Base-by-base conservation (phyloP, 1,140 invertebrate genomes). In the Apis laboriosa region DNA sequence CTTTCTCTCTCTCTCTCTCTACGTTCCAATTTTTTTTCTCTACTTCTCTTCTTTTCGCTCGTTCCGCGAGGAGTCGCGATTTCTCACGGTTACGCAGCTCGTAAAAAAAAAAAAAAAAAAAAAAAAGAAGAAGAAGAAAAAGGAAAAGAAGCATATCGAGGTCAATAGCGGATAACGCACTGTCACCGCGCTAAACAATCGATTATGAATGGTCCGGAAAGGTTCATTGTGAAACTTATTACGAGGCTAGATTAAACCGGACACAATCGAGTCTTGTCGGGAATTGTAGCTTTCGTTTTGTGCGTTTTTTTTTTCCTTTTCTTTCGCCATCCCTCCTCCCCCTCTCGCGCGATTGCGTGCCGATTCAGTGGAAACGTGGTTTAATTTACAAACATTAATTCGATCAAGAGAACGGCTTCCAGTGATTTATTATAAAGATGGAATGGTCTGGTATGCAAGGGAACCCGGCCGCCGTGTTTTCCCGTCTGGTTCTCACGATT, bases 401-500 rank as follows among this genome's bases (percentile, higher is more conserved):
- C 75, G 43, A 83, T 81, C 80, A 51, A 43, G 76, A 43, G 75
- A 70, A 9, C 24, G 56, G 80, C 49, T 24, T 51, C 49, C 17
- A 56, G 75, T 70, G 67, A 77, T 77, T 72, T 64, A 28, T 83
- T 78, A 56, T 78, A 82, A 82, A 82, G 80, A 55, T 67, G 73
- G 56, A 15, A 66, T 34, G 80, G 49, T 53, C 55, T 68, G 80
- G 76, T 80, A 87, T 70, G 77, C 28, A 71, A 75, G 64, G 53
- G 75, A 87, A 64, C 74, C n/a, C 64, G 64, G 56, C 60, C 28
- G 68, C 64, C 71, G 64, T 64, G 73, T 89, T 88, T 86, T 89
- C 82, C 82, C 77, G 66, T 83, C 74, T 74, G 71, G 86, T 87
- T 87, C 88, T 90, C 84, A 89, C 89, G 89, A 89, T 89, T 88